Evolutionary conservation across 1,140 invertebrate species (phyloP), one percentile per base, ranked within the genome.

Genomic region (Leptinotarsa undecemlineata): DNA sequence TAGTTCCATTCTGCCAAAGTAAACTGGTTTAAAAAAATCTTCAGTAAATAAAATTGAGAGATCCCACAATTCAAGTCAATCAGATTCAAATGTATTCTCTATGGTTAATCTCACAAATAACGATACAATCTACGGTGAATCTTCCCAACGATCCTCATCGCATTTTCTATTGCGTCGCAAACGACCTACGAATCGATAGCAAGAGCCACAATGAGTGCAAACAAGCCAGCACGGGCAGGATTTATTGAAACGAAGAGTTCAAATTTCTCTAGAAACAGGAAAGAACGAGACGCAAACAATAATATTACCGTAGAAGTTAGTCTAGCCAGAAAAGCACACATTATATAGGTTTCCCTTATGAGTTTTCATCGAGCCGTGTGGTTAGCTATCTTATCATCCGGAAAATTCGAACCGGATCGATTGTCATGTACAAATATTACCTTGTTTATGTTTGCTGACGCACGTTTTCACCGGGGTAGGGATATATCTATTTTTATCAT

Each of bases 301-400:
- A 57, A 17, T 57, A 57, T 57, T 15, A 19, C n/a, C n/a, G 51
- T 57, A 19, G 51, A 57, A 15, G 15, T 57, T 17, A 57, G 15
- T 57, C 51, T 57, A 57, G 15, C 15, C n/a, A 8, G 51, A 14
- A 57, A 19, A n/a, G n/a, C n/a, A 57, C 51, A 57, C 51, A 57
- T 57, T 57, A n/a, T 57, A 57, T n/a, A 57, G 51, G 51, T 57
- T 57, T 57, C 51, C 51, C 51, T 15, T 57, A 57, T n/a, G 51
- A 57, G 51, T 57, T 57, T 57, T 19, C 17, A 57, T 57, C 51
- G n/a, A 57, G n/a, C 6, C 51, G 51, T 57, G 51, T 57, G 51
- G 51, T 17, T 57, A 57, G 51, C 15, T n/a, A 57, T 15, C 51
- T 57, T 8, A 19, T 57, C 51, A 57, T 57, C n/a, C 51, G 51